Conservation (phyloP, 2,113 vertebrate species). For the Anoura caudifer region DNA sequence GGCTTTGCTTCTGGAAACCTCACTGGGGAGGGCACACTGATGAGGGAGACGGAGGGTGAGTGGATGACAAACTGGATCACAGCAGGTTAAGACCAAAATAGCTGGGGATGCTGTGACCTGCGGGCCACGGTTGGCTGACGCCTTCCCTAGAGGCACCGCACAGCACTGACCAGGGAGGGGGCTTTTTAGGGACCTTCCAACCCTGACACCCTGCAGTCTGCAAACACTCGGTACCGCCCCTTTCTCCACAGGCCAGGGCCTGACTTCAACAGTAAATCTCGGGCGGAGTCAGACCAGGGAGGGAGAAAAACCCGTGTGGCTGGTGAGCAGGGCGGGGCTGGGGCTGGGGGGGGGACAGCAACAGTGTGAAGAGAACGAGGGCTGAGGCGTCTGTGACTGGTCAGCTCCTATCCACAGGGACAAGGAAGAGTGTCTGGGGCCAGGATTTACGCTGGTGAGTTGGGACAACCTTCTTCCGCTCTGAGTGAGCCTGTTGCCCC, state of each 20-base stretch:
- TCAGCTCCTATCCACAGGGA: background rate
- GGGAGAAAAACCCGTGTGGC: background rate
- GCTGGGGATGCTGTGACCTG: too few relatives aligned
- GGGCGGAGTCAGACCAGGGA: background rate
- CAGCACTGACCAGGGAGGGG: background rate
- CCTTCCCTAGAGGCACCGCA: background rate
- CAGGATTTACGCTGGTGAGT: background rate
- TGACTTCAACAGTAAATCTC: background rate
- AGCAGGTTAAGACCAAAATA: background rate
- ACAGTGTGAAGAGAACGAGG: background rate
- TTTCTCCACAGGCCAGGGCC: background rate
- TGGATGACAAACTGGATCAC: background rate
- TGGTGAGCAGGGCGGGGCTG: background rate
- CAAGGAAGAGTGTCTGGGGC: background rate
- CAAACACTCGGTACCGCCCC: background rate
- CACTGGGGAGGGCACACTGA: background rate
- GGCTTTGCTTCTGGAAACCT: background rate
- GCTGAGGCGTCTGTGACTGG: accelerated
- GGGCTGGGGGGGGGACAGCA: background rate
- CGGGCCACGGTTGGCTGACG: background rate
- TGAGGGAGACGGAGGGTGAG: accelerated
- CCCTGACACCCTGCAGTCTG: background rate
- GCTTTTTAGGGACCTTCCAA: background rate
- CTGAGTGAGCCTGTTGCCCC: background rate
- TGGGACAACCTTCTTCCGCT: accelerated